Percentiles rank a stretch among this genome's conserved stretches.
These are phyloP conservation scores for Crypturellus undulatus DNA, from an alignment of 2,113 vertebrate genomes.

Conservation along the genomic window DNA sequence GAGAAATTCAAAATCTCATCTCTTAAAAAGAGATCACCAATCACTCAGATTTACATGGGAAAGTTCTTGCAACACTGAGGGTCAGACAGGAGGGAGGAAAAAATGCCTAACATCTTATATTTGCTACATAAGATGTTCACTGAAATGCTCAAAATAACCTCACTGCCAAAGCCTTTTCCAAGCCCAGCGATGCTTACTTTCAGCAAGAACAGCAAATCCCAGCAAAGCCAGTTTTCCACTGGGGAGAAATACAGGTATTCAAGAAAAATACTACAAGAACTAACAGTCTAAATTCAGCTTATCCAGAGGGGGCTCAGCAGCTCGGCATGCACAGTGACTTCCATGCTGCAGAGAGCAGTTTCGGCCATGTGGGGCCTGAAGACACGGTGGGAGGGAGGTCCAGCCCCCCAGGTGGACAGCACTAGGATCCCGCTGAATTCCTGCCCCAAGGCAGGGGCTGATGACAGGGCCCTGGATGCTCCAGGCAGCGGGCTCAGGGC, in stretches of 20 bases:
- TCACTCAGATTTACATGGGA: not conserved
- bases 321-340: not conserved
- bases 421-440: too few species aligned
- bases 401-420: too few species aligned
- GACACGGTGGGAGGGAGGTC: rapidly evolving
- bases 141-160: not conserved
- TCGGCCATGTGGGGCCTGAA: not conserved
- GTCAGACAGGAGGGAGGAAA: not conserved
- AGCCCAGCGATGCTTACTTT: not conserved
- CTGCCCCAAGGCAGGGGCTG: not conserved
- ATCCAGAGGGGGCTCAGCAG: not conserved
- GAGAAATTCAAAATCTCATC: not conserved
- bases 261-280: not conserved
- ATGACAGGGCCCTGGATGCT: too few species aligned
- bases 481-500: too few species aligned
- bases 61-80: not conserved
- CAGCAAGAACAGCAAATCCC: slow-evolving; percentile 7
- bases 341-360: not conserved
- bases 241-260: not conserved
- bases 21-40: not conserved
- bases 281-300: not conserved
- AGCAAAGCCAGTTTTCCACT: not conserved
- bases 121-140: not conserved
- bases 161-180: not conserved
- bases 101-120: not conserved